Evolutionary conservation across 2,113 vertebrate species (phyloP), one percentile per base, ranked within the genome.

Genomic region (Halichoeres trimaculatus): DNA sequence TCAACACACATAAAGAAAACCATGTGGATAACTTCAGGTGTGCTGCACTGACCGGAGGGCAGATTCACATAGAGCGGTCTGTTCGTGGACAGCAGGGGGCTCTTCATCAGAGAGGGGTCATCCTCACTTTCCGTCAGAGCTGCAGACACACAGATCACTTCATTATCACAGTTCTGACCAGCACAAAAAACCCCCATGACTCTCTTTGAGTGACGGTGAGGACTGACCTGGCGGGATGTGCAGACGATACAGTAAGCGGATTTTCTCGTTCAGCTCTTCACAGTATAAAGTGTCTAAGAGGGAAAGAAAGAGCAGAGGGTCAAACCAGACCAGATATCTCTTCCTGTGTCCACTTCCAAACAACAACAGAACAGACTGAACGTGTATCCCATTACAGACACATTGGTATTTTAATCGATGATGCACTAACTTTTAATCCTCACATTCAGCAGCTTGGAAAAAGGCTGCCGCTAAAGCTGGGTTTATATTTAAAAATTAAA

Each of bases 211-310:
- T 0, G 10, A 4, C 17, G 8, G 2, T 5, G 16, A 5, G 14
- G 10, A 81, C 2, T 30, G 1, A 99, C 97, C 97, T 45, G 97
- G 97, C 26, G 96, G 96, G 59, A 98, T 95, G 74, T 99, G 98
- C 40, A 99, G 95, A 41, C 94, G 95, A 79, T 98, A 99, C 0
- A 99, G 85, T 55, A 98, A 87, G 69, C 95, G 88, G 36, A 99
- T 95, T 78, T 97, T 99, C 91, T 97, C 97, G 74, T 95, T 99
- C 94, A 99, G 95, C 81, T 99, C 98, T 78, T 94, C 97, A 48
- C 96, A 94, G 87, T 97, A 99, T 90, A 98, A 93, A 30, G 94
- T 88, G 85, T 99, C 97, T 99, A 56, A 58, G 17, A 8, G 50
- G 13, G 22, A 36, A 13, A 41, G 10, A 16, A 8, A 55, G 30